phyloP scores from a whole-genome alignment of 2,797 vertebrate genomes.

The Mionectes olivaceus region DNA sequence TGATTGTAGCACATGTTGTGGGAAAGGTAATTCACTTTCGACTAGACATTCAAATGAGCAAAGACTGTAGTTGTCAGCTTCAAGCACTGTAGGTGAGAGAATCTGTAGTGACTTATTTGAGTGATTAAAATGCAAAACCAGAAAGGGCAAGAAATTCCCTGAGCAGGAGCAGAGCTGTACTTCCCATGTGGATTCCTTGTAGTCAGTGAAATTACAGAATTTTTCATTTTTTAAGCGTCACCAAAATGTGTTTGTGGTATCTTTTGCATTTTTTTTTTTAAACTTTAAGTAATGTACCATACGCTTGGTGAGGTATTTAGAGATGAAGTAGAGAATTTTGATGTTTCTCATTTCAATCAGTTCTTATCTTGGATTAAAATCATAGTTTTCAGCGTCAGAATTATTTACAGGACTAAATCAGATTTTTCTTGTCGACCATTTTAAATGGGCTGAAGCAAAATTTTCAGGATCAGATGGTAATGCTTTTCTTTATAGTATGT shows the following conservation, averaged over 20 bases:
- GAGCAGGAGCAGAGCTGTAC: neutral
- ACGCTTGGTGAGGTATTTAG: neutral
- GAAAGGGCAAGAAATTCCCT: neutral
- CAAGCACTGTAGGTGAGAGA: neutral
- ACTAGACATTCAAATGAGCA: neutral
- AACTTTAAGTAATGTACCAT: neutral
- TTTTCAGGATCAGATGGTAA: neutral
- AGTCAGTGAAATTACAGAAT: neutral
- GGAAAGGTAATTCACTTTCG: neutral
- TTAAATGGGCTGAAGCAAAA: neutral
- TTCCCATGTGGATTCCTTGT: neutral
- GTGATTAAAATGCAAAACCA: neutral
- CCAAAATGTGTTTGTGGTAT: neutral
- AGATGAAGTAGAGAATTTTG: neutral
- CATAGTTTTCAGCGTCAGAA: neutral
- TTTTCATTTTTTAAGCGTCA: neutral
- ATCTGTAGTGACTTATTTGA: neutral
- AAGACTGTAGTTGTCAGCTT: neutral
- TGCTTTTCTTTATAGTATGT: neutral
- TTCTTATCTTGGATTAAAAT: neutral
- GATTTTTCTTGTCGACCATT: neutral
- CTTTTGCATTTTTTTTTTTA: neutral
- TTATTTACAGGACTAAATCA: neutral
- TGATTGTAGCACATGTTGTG: neutral
- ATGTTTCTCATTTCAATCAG: neutral